Evolutionary conservation across 2,888 invertebrate genomes (phyloP), one percentile per base, ranked within the genome.

Genomic region (Trisateles emortualis): DNA sequence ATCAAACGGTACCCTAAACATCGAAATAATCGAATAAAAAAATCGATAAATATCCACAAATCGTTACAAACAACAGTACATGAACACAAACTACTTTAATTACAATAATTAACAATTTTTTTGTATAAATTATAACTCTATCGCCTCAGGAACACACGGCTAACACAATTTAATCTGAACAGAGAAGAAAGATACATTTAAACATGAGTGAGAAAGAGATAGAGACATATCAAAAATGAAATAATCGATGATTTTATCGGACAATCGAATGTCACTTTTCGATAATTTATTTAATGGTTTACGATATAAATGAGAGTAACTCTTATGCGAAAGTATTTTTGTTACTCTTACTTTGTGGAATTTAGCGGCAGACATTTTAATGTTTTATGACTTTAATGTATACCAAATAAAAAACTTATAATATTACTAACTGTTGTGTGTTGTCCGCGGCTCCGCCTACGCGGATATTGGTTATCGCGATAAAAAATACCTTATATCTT

Each of bases 51-150:
- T 83, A 84, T 83, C 81, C 84, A 78, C 70, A 83, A 84, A 83
- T 76, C 74, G 75, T 79, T 69, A 84, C 81, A 84, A 83, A 86
- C 76, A 78, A 78, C 71, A 66, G 76, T 76, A 82, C 78, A 75
- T 72, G 76, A 79, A 83, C 75, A 84, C 78, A 83, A n/a, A 72
- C 74, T 70, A 67, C 77, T 85, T 84, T 88, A 90, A 90, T 90
- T 86, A 84, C 83, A 79, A 79, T 86, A 86, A 90, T 90, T 90
- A 90, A 88, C 80, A 78, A 78, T 80, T 87, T 88, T n/a, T 86
- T 80, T 82, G 81, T 78, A 88, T 88, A 87, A 84, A 85, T 88
- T 87, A 90, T 83, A 75, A 74, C 87, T 87, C 76, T 78, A 88
- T 88, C 83, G 89, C 90, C 89, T 68, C 72, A 55, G 84, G 88